phyloP scores from a whole-genome alignment of 1,140 invertebrate species.

The Pararge aegeria region DNA sequence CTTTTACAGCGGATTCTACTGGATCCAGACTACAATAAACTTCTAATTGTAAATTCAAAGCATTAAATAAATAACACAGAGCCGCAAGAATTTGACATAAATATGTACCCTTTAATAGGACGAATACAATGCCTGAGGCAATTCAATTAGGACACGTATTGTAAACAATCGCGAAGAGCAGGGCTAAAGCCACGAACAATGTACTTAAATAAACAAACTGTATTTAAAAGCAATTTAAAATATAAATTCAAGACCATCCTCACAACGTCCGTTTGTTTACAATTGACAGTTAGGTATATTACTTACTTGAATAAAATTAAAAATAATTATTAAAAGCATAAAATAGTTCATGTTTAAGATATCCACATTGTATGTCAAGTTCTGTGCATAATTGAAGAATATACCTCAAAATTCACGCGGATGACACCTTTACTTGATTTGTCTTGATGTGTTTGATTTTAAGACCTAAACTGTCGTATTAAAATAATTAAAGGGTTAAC shows the following conservation, averaged over 20 bases:
- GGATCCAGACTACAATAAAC: neutral
- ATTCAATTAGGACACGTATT: slow-evolving; percentile 43
- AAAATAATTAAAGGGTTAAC: too few species aligned
- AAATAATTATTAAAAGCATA: too few species aligned
- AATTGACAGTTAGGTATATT: neutral
- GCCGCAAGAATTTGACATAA: slow-evolving; percentile 30
- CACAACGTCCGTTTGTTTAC: neutral
- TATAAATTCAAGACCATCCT: neutral
- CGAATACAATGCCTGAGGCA: slow-evolving; percentile 35
- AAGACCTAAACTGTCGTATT: too few species aligned
- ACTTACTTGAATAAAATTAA: too few species aligned
- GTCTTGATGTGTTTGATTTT: too few species aligned
- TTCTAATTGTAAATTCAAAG: slow-evolving; percentile 15
- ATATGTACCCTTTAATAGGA: slow-evolving; percentile 36
- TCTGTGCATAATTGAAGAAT: too few species aligned
- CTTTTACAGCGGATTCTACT: neutral
- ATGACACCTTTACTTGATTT: too few species aligned
- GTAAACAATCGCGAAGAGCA: slow-evolving; percentile 9
- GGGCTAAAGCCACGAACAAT: slow-evolving; percentile 7
- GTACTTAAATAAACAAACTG: slow-evolving; percentile 1
- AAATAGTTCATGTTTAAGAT: too few species aligned
- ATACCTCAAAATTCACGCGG: too few species aligned
- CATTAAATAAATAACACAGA: slow-evolving; percentile 12
- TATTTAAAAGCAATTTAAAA: neutral
- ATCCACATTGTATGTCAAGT: too few species aligned